Evolutionary conservation across 2,113 vertebrate genomes (phyloP), one percentile per base, ranked within the genome.

Genomic region (Trichomycterus rosablanca): DNA sequence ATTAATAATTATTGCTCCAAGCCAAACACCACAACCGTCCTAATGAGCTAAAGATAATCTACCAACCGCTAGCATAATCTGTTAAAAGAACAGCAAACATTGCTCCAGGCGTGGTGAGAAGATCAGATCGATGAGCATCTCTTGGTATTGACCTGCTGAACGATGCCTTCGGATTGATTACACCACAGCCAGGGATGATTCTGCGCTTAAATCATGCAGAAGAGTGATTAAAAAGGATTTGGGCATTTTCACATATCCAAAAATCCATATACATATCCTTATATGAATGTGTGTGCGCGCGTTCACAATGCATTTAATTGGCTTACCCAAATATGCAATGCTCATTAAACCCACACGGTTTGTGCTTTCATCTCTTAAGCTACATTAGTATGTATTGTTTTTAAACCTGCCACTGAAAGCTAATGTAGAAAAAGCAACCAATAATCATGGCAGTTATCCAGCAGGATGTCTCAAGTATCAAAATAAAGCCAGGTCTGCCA

Each of bases 101-200:
- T n/a, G 7, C 50, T 15, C 9, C 22, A 42, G 53, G 63, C 32
- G n/a, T 11, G 35, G 52, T 3, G 39, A 26, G 9, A 16, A 39
- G 28, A 44, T 8, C 10, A 57, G 64, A 72, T 72, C 63, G 55
- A 72, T 72, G 16, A 22, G 39, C 48, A 46, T 30, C 37, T 46
- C 59, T 48, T 28, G 16, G 20, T 48, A 70, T 63, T 66, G 63
- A 66, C 50, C 46, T n/a, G 2, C 6, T 8, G 30, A 55, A 58
- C 53, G 51, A 74, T 63, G 49, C 52, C 48, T 44, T 56, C 12
- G 18, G 49, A 67, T 63, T 55, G 65, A 67, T 70, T 44, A 59
- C 19, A 42, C 51, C 53, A 43, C 16, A n/a, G 52, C 56, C 32
- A n/a, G 57, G 42, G 55, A 63, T 26, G 55, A 59, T 66, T 59